Percentiles rank a stretch among this genome's conserved stretches.
Evolutionary conservation across 2,113 vertebrate genomes (phyloP).

Genomic region (Gymnarchus niloticus): DNA sequence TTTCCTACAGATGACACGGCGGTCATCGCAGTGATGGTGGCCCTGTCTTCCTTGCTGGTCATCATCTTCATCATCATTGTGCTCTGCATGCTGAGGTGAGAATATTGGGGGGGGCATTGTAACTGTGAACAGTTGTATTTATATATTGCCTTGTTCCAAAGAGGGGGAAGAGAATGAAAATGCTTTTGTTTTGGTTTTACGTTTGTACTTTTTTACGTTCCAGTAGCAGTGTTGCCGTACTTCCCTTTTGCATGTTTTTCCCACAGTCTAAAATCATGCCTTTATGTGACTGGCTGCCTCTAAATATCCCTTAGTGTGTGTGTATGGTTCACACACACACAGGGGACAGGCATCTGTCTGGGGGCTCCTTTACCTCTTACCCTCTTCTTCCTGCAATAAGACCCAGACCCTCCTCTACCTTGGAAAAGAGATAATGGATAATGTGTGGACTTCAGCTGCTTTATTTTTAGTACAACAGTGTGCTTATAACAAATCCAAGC

Average conservation of each 20-base stretch:
- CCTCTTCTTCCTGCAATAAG: background rate
- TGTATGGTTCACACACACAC: background rate
- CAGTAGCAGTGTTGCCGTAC: too few relatives aligned
- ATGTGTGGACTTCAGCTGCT: background rate
- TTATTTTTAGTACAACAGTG: background rate
- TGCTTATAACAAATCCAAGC: background rate
- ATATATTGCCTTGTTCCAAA: too few relatives aligned
- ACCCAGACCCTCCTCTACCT: background rate
- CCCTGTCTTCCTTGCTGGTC: conserved; percentile 88
- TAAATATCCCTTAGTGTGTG: background rate
- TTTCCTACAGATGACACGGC: conserved; percentile 71
- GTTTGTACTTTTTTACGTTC: too few relatives aligned
- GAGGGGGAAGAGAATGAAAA: too few relatives aligned
- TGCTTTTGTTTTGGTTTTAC: too few relatives aligned
- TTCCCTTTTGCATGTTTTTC: background rate
- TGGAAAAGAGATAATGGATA: background rate
- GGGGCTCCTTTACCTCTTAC: background rate
- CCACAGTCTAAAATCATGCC: background rate
- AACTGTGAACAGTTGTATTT: too few relatives aligned
- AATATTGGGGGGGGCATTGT: too few relatives aligned
- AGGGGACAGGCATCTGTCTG: background rate
- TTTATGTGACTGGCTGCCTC: background rate
- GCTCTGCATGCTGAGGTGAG: conserved; percentile 96
- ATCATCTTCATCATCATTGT: conserved; percentile 98
- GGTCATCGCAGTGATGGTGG: conserved; percentile 95